phyloP scores from a whole-genome alignment of 1,140 invertebrate species.

The Nautilus pompilius region DNA sequence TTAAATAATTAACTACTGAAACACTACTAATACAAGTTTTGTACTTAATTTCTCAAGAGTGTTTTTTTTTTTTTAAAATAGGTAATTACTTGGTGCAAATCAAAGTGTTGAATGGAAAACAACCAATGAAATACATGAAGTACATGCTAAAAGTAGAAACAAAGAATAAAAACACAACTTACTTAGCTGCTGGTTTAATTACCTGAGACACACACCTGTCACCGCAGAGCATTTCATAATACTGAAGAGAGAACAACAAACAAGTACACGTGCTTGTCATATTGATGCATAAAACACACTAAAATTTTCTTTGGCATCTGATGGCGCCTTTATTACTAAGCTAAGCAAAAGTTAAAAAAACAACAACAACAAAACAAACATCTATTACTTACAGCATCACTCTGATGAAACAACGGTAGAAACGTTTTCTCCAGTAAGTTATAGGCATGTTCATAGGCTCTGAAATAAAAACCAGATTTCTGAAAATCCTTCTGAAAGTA shows the following conservation, averaged over 20 bases:
- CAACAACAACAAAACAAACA: no score
- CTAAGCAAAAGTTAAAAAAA: no score
- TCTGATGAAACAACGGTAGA: constrained; percentile 77
- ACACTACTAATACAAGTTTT: no score
- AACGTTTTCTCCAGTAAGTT: constrained; percentile 72
- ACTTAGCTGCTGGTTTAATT: constrained; percentile 29
- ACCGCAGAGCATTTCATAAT: constrained; percentile 69
- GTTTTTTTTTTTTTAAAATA: no score
- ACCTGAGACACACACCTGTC: constrained; percentile 41
- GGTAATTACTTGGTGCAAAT: no score
- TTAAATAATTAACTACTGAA: no score
- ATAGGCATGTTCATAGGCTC: constrained; percentile 77
- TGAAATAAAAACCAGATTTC: constrained; percentile 19
- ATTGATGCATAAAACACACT: no score
- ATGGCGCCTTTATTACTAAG: no score
- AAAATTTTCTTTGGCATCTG: no score
- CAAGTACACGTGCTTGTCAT: not conserved
- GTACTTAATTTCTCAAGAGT: no score
- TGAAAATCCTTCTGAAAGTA: no score
- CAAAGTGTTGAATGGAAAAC: not conserved
- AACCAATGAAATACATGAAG: not conserved
- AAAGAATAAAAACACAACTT: constrained; percentile 35
- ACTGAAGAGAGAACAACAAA: constrained; percentile 56
- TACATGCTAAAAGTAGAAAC: not conserved
- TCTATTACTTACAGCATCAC: constrained; percentile 67